Evolutionary conservation across 2,797 vertebrate genomes (phyloP), one percentile per base, ranked within the genome.

Genomic region (Sorex maritimensis): DNA sequence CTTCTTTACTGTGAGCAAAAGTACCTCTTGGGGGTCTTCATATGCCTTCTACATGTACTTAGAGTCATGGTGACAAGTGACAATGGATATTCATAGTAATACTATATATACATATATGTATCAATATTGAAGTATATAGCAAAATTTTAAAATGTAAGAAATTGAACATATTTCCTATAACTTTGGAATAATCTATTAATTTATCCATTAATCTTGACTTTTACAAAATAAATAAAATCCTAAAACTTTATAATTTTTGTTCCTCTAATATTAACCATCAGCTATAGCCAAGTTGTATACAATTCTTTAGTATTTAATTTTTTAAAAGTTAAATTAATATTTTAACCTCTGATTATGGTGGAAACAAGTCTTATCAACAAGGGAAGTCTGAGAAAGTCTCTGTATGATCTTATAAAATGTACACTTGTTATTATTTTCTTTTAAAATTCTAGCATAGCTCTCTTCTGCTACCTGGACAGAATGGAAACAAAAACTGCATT

Each of bases 211-310:
- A 55, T 17, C 52, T 17, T 55, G 52, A 15, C 24, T 69, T 81
- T 81, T 71, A 15, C 26, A 94, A 87, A 91, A 46, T 68, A 69
- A 86, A 85, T 75, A 2, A 68, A 79, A 49, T 38, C 72, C 13
- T 81, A 67, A 55, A 68, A 71, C 34, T 46, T 83, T 3, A 23
- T 78, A 26, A 26, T 65, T 90, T 71, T 81, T 9, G 11, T 80
- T 91, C 77, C 12, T 78, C 26, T 82, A 71, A 65, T 63, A 77
- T 26, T 75, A 38, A 28, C 41, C 3, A 55, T 72, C 28, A 52
- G 21, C 6, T 14, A 6, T 49, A 69, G 81, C 5, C 12, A 55
- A 78, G 44, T 87, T 87, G 17, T 55, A 8, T 79, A 38, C 41
- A 44, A 83, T 83, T 13, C 3, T 73, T 83, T 73, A 88, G 15